phyloP scores from a whole-genome alignment of 1,140 invertebrate genomes.

The Trachymyrmex septentrionalis region DNA sequence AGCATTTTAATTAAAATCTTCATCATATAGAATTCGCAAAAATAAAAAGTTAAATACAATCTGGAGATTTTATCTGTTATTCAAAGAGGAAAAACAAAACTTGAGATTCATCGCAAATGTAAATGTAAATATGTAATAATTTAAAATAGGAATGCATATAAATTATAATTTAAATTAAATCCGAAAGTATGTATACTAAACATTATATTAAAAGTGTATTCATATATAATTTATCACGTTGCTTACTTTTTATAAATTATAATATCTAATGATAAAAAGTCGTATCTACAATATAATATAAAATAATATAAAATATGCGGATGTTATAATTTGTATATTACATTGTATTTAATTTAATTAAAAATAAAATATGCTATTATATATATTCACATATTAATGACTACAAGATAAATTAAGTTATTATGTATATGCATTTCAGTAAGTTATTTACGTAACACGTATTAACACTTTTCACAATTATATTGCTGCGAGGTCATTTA shows the following conservation, averaged over 20 bases:
- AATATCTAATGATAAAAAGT: not conserved
- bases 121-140: not conserved
- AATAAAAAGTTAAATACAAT: not conserved
- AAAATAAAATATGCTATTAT: too few relatives aligned
- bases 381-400: not conserved
- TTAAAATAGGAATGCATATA: not conserved
- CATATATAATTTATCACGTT: not conserved
- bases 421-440: not conserved
- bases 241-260: not conserved
- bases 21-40: not conserved
- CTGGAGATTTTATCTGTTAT: not conserved
- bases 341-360: too few relatives aligned
- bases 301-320: not conserved
- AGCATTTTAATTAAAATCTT: conserved; percentile 13
- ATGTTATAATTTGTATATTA: not conserved
- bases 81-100: not conserved
- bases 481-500: not conserved
- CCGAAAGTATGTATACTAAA: not conserved
- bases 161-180: not conserved
- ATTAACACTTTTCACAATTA: conserved; percentile 11
- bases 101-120: conserved; percentile 27
- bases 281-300: too few relatives aligned
- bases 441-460: not conserved
- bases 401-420: conserved; percentile 29
- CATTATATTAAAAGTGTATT: too few relatives aligned